Evolutionary conservation across 2,888 invertebrate genomes (phyloP).

Genomic region (Tenodera sinensis): DNA sequence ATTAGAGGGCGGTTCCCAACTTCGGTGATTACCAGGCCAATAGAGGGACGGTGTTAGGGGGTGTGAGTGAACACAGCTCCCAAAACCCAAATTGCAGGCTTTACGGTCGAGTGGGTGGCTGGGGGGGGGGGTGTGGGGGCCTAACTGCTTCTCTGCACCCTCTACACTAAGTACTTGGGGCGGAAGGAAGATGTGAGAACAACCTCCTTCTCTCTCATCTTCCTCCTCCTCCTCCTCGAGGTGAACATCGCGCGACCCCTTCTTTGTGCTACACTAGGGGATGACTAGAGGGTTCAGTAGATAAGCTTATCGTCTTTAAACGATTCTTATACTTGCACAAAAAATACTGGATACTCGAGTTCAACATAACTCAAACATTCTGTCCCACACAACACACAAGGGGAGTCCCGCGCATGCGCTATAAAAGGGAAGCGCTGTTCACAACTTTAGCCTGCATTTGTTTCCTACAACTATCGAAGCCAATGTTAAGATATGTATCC

Average conservation of each 20-base stretch:
- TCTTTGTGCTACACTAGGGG: not conserved
- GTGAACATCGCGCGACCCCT: not conserved
- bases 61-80: not conserved
- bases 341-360: not conserved
- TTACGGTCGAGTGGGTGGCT: slow-evolving; percentile 18
- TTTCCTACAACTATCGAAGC: too few relatives aligned
- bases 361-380: not conserved
- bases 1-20: not conserved
- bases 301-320: not conserved
- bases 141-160: not conserved
- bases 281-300: not conserved
- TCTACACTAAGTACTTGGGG: not conserved
- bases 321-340: not conserved
- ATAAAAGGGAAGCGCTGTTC: too few relatives aligned
- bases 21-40: slow-evolving; percentile 10
- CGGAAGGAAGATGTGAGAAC: not conserved
- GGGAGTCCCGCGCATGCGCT: too few relatives aligned
- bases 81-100: slow-evolving; percentile 21
- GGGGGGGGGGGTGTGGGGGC: not conserved
- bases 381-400: too few relatives aligned
- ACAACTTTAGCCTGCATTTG: too few relatives aligned
- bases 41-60: not conserved
- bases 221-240: not conserved
- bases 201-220: not conserved
- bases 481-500: too few relatives aligned